Evolutionary conservation across 2,888 invertebrate genomes (phyloP).

Genomic region (Noctua comes): DNA sequence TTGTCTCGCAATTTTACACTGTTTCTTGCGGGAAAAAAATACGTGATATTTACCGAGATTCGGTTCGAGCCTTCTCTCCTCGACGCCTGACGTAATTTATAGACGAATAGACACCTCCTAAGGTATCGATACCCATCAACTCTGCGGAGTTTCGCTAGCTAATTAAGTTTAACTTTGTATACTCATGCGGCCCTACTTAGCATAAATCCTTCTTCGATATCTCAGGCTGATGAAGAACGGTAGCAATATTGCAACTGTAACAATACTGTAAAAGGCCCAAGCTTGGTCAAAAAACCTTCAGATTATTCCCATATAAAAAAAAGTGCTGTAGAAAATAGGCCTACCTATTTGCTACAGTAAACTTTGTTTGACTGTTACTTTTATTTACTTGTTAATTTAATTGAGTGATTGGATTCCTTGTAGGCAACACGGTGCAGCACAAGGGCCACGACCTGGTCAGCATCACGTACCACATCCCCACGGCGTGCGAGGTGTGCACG

Average conservation of each 20-base stretch:
- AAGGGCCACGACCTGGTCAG: constrained; percentile 99
- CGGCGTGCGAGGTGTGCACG: constrained; percentile 99
- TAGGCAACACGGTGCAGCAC: constrained; percentile 92
- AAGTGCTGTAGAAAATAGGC: no score
- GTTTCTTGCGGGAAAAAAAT: no score
- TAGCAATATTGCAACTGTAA: neutral
- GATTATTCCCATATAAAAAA: no score
- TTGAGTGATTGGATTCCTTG: neutral
- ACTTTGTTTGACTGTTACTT: neutral
- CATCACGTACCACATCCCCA: constrained; percentile 99
- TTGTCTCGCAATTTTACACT: no score
- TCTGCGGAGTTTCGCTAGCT: neutral
- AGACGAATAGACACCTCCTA: no score
- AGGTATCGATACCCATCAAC: neutral
- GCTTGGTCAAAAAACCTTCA: neutral
- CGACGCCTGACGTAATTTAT: no score
- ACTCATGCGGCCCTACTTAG: neutral
- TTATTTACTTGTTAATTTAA: neutral
- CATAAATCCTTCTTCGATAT: no score
- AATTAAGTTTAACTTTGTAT: neutral
- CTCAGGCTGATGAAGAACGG: neutral
- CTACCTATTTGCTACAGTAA: neutral
- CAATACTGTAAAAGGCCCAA: neutral
- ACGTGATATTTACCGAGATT: no score
- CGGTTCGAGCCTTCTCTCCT: no score